phyloP scores from a whole-genome alignment of 2,888 invertebrate species.

The Artemia sp. region DNA sequence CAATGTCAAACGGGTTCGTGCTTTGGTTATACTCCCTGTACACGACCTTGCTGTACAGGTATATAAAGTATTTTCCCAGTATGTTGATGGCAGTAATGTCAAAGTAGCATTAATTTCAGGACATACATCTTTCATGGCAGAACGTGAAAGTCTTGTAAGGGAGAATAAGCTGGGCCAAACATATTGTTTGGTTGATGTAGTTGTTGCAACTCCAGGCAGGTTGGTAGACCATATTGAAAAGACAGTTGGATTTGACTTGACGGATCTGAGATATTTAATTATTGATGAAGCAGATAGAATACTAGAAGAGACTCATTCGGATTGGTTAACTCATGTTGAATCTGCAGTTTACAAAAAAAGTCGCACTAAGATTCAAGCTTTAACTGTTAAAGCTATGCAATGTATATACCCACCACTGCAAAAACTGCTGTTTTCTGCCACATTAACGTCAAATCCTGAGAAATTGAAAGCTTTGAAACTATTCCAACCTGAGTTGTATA shows the following conservation, averaged over 20 bases:
- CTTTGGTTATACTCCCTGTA: slow-evolving; percentile 79
- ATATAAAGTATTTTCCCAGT: slow-evolving; percentile 57
- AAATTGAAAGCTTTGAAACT: slow-evolving; percentile 70
- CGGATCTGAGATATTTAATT: slow-evolving; percentile 55
- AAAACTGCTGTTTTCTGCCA: slow-evolving; percentile 91
- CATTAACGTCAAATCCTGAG: slow-evolving; percentile 88
- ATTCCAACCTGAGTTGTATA: slow-evolving; percentile 81
- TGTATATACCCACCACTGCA: slow-evolving; percentile 47
- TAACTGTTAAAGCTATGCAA: slow-evolving; percentile 34
- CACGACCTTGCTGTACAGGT: slow-evolving; percentile 81
- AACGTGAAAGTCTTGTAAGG: slow-evolving; percentile 36
- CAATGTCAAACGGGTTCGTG: slow-evolving; percentile 50
- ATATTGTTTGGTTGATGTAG: slow-evolving; percentile 44
- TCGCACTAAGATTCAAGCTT: neutral
- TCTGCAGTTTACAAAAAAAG: slow-evolving; percentile 27
- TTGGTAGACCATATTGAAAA: slow-evolving; percentile 75
- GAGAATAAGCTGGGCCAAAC: slow-evolving; percentile 23
- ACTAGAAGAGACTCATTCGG: slow-evolving; percentile 74
- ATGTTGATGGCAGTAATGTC: slow-evolving; percentile 47
- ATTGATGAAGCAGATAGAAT: slow-evolving; percentile 96
- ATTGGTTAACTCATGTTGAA: slow-evolving; percentile 71
- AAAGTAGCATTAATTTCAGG: slow-evolving; percentile 53
- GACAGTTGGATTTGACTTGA: slow-evolving; percentile 57
- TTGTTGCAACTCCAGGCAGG: slow-evolving; percentile 83
- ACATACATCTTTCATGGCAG: slow-evolving; percentile 37